Evolutionary conservation across 2,797 vertebrate species (phyloP).

Genomic region (Schizothorax lantsangensis): DNA sequence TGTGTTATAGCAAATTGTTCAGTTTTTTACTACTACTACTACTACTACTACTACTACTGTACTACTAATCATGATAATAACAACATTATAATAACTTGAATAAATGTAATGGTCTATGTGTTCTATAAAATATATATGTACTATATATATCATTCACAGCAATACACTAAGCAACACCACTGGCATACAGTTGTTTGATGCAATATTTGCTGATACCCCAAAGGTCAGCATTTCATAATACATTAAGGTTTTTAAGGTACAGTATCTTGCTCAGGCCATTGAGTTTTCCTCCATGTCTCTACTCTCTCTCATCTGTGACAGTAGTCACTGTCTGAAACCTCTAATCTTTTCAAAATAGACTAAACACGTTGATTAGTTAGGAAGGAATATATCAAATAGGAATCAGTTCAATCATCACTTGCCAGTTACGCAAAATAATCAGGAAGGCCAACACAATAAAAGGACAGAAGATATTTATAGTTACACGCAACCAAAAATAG

Average conservation of each 20-base stretch:
- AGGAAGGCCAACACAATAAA: slow-evolving; percentile 72
- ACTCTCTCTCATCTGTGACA: slow-evolving; percentile 15
- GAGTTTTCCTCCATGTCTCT: slow-evolving; percentile 27
- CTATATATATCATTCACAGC: background rate
- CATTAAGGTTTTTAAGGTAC: slow-evolving; percentile 30
- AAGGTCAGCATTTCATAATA: background rate
- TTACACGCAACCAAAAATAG: slow-evolving; percentile 9
- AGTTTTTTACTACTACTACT: background rate
- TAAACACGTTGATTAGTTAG: slow-evolving; percentile 84
- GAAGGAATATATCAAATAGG: slow-evolving; percentile 79
- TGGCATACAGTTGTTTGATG: background rate
- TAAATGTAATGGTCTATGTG: background rate
- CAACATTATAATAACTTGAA: background rate
- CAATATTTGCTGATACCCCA: background rate
- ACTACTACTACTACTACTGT: background rate
- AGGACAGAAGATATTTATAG: slow-evolving; percentile 15
- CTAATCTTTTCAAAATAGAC: slow-evolving; percentile 65
- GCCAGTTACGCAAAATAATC: slow-evolving; percentile 77
- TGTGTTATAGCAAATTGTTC: background rate
- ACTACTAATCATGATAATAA: background rate
- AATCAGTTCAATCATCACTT: slow-evolving; percentile 79
- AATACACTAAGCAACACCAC: background rate
- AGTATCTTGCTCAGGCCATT: background rate
- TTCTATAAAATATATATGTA: background rate
- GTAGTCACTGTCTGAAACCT: slow-evolving; percentile 15